These are phyloP conservation scores for Sceloporus undulatus DNA, from an alignment of 2,113 vertebrate species.

Conservation along the genomic window DNA sequence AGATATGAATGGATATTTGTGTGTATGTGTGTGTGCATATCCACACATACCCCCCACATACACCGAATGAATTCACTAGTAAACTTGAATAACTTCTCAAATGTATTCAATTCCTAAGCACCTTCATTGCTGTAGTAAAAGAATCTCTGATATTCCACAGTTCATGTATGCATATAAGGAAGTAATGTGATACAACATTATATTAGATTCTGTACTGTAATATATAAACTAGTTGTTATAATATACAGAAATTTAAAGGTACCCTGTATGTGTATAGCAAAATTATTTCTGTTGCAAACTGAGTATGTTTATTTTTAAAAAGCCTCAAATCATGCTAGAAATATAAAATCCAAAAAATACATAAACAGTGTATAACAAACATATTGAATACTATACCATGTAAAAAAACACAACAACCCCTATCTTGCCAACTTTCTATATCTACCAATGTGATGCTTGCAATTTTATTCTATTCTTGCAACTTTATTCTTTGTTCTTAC, in stretches of 20 bases:
- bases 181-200: background rate
- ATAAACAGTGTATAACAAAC: background rate
- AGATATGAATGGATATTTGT: background rate
- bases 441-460: background rate
- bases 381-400: background rate
- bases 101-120: background rate
- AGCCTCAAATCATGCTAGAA: background rate
- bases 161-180: background rate
- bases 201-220: background rate
- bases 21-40: background rate
- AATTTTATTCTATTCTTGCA: too few relatives aligned
- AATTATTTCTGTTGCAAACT: background rate
- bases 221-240: slow-evolving; percentile 6
- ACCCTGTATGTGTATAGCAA: background rate
- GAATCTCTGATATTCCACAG: background rate
- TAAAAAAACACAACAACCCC: background rate
- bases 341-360: background rate
- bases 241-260: background rate
- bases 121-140: background rate
- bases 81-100: background rate
- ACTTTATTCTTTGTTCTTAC: background rate
- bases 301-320: background rate
- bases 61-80: background rate
- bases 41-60: background rate
- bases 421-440: background rate